phyloP scores from a whole-genome alignment of 1,140 invertebrate species.

The Hyles vespertilio region DNA sequence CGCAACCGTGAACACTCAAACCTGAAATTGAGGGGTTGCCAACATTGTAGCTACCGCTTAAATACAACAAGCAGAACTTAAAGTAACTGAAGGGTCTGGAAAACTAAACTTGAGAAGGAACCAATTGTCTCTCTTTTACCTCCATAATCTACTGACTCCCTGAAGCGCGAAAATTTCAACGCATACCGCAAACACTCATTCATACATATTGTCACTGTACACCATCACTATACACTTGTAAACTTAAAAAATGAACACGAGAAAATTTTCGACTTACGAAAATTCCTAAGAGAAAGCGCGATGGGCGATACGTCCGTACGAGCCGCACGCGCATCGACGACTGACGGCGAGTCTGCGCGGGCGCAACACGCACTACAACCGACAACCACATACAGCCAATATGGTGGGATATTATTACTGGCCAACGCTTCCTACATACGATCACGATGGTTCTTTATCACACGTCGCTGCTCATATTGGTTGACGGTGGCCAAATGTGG shows the following conservation, averaged over 20 bases:
- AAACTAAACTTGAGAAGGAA: too few relatives aligned
- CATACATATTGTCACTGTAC: too few relatives aligned
- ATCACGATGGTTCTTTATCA: not conserved
- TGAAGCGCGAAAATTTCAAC: too few relatives aligned
- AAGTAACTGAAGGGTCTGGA: too few relatives aligned
- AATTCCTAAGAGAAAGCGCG: constrained; percentile 12
- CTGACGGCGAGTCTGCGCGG: constrained; percentile 33
- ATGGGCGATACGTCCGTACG: constrained; percentile 28
- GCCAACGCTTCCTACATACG: constrained; percentile 10
- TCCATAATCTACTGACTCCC: too few relatives aligned
- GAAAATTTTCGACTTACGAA: not conserved
- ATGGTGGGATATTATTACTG: constrained; percentile 49
- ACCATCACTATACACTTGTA: constrained; percentile 9
- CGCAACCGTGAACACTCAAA: constrained; percentile 44
- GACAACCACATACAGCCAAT: constrained; percentile 18
- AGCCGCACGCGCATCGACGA: constrained; percentile 36
- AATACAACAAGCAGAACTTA: too few relatives aligned
- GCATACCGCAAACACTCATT: too few relatives aligned
- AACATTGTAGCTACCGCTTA: too few relatives aligned
- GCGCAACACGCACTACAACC: constrained; percentile 31
- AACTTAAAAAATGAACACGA: constrained; percentile 9
- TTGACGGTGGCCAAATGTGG: too few relatives aligned
- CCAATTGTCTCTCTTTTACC: too few relatives aligned
- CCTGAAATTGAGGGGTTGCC: constrained; percentile 37
- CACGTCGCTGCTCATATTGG: constrained; percentile 7